These are phyloP conservation scores for Callorhinus ursinus DNA, from an alignment of 2,113 vertebrate species.

Conservation along the genomic window DNA sequence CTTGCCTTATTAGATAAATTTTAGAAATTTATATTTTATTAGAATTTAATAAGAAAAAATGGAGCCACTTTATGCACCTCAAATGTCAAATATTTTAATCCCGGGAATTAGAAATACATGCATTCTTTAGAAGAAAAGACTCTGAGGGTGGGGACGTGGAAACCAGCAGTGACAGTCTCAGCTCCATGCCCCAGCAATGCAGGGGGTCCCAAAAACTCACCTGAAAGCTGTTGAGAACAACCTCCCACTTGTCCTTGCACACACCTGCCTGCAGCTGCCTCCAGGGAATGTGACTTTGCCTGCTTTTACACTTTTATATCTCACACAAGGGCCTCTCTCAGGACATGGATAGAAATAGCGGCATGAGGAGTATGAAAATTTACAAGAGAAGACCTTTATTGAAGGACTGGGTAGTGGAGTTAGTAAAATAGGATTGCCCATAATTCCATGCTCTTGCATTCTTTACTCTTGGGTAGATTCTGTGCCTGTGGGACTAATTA, in stretches of 20 bases:
- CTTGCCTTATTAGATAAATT: not conserved
- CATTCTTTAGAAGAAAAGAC: not conserved
- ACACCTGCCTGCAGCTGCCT: not conserved
- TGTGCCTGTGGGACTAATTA: not conserved
- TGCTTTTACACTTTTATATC: not conserved
- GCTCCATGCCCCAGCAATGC: rapidly evolving
- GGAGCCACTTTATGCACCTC: not conserved
- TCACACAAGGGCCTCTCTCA: not conserved
- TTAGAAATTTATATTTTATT: slow-evolving; percentile 20
- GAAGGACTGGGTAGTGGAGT: not conserved
- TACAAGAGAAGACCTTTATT: not conserved
- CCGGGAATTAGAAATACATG: not conserved
- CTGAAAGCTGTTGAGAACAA: not conserved
- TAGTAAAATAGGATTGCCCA: not conserved
- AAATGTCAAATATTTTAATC: not conserved
- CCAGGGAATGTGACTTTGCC: not conserved
- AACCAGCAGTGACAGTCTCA: rapidly evolving
- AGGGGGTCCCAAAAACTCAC: rapidly evolving
- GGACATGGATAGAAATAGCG: not conserved
- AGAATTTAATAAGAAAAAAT: not conserved
- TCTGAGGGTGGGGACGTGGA: rapidly evolving
- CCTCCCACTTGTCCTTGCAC: not conserved
- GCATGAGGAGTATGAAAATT: not conserved
- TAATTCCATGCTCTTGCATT: not conserved
- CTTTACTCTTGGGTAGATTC: not conserved